Conservation (phyloP, 2,113 vertebrate species). For the Crotalus horridus region DNA sequence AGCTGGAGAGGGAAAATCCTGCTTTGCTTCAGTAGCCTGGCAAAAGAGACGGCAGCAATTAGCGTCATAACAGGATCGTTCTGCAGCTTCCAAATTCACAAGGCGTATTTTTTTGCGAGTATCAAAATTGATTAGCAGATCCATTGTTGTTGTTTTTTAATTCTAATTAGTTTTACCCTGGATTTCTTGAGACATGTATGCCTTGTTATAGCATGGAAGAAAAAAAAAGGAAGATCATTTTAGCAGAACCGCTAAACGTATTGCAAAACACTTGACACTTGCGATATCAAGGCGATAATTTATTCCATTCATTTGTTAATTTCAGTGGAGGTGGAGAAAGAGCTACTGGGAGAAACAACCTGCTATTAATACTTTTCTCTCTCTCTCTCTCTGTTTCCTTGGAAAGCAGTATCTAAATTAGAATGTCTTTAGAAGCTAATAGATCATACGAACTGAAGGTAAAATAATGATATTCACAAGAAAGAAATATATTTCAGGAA, state of each 20-base stretch:
- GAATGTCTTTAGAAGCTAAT: background rate
- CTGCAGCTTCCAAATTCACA: background rate
- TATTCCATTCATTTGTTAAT: background rate
- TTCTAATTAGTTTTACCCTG: background rate
- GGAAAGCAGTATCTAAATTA: background rate
- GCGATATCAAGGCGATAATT: slow-evolving; percentile 33
- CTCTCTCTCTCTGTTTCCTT: background rate
- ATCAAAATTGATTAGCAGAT: background rate
- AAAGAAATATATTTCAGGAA: background rate
- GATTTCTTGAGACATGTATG: background rate
- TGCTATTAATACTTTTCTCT: background rate
- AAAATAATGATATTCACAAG: background rate
- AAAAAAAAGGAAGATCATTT: background rate
- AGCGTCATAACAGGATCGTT: background rate
- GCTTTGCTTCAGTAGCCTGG: background rate
- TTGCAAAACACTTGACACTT: background rate
- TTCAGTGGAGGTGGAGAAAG: background rate
- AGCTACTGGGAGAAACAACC: background rate
- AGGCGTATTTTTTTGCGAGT: background rate
- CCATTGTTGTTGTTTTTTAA: background rate
- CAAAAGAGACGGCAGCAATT: background rate
- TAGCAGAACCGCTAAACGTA: background rate
- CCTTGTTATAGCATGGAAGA: background rate
- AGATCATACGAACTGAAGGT: background rate
- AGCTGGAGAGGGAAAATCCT: background rate